A percentile compares a stretch with the other conserved stretches of the same genome.
phyloP scores from a whole-genome alignment of 2,113 vertebrate genomes.

The Macrotis lagotis region DNA sequence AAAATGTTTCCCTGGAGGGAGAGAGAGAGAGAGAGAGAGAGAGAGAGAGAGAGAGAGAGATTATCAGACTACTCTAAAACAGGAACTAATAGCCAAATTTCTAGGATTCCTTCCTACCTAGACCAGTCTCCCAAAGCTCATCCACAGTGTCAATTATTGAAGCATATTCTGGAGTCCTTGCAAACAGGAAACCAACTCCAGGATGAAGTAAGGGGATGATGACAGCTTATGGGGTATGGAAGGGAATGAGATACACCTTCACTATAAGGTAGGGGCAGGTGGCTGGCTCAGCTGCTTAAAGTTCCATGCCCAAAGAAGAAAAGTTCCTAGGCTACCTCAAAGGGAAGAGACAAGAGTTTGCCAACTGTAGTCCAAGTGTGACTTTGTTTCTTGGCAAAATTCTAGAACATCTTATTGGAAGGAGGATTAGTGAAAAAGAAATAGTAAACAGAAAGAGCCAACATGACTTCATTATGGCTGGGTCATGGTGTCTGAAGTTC shows the following conservation, averaged over 20 bases:
- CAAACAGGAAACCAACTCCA: background rate
- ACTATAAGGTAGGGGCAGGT: background rate
- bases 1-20: conserved; percentile 94
- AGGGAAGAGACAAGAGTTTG: background rate
- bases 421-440: background rate
- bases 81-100: background rate
- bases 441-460: background rate
- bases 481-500: background rate
- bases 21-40: conserved; percentile 66
- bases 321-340: background rate
- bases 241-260: background rate
- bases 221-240: background rate
- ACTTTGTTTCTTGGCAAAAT: background rate
- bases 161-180: background rate
- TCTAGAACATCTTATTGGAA: background rate
- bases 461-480: background rate
- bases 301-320: background rate
- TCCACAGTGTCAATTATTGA: background rate
- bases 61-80: background rate
- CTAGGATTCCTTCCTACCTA: background rate
- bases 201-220: background rate
- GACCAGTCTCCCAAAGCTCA: background rate
- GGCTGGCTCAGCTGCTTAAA: background rate
- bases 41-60: conserved; percentile 28
- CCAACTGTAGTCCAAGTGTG: background rate